A percentile compares a stretch with the other conserved stretches of the same genome.
These are phyloP conservation scores for Hydractinia echinata DNA, from an alignment of 30 jellyfish, hydroid and myxozoan species.

Conservation along the genomic window DNA sequence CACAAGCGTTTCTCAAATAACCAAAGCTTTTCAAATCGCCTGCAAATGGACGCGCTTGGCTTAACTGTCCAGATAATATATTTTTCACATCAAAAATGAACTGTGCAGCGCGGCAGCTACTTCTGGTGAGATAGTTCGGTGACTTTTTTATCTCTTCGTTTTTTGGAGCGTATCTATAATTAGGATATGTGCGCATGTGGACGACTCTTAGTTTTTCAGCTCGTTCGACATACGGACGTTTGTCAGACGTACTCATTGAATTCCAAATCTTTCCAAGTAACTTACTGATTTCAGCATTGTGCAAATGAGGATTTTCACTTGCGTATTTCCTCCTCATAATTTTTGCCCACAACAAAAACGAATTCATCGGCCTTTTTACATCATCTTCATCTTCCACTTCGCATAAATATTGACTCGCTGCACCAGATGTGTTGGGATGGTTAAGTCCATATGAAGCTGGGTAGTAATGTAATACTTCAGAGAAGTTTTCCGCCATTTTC, in stretches of 20 bases:
- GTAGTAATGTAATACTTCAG: not conserved
- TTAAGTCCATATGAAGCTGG: slow-evolving; percentile 5
- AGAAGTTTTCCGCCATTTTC: not conserved
- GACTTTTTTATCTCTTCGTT: slow-evolving; percentile 66
- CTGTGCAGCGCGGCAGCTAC: slow-evolving; percentile 84
- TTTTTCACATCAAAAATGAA: slow-evolving; percentile 75
- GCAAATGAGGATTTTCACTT: slow-evolving; percentile 88
- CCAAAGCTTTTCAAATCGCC: slow-evolving; percentile 32
- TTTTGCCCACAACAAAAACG: slow-evolving; percentile 95
- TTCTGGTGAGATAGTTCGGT: slow-evolving; percentile 86
- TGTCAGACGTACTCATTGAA: slow-evolving; percentile 75
- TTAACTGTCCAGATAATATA: slow-evolving; percentile 18
- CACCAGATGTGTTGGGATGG: not conserved
- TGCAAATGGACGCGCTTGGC: not conserved
- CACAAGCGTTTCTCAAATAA: slow-evolving; percentile 33
- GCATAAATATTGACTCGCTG: slow-evolving; percentile 2
- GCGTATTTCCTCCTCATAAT: slow-evolving; percentile 90
- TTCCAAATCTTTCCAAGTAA: slow-evolving; percentile 93
- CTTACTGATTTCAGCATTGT: slow-evolving; percentile 92
- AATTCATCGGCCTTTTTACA: slow-evolving; percentile 97
- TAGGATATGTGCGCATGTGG: slow-evolving; percentile 92
- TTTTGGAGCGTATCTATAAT: slow-evolving; percentile 95
- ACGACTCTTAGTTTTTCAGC: slow-evolving; percentile 84
- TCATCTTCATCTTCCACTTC: slow-evolving; percentile 58
- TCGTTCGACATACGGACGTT: slow-evolving; percentile 87